Evolutionary conservation across 2,888 invertebrate genomes (phyloP).

Genomic region (Apamea epomidion): DNA sequence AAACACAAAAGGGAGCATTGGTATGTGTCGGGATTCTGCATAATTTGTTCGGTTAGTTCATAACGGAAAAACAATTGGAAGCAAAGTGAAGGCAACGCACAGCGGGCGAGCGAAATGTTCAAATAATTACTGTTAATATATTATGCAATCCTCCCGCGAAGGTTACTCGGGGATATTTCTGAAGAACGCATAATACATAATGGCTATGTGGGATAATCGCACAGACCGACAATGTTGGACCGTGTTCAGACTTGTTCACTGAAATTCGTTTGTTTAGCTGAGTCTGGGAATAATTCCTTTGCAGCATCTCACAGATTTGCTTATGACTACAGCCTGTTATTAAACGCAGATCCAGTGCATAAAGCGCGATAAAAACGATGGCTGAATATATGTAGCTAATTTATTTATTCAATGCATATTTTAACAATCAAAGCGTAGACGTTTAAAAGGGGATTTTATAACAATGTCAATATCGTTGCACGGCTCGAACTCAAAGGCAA

Average conservation of each 20-base stretch:
- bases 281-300: slow-evolving; percentile 64
- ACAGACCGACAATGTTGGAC: slow-evolving; percentile 63
- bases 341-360: slow-evolving; percentile 59
- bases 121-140: slow-evolving; percentile 86
- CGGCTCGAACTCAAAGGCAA: slow-evolving; percentile 75
- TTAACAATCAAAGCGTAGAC: slow-evolving; percentile 77
- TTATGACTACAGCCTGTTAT: slow-evolving; percentile 58
- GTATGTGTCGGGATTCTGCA: slow-evolving; percentile 49
- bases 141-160: slow-evolving; percentile 82
- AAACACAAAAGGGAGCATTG: slow-evolving; percentile 28
- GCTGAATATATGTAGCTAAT: slow-evolving; percentile 63
- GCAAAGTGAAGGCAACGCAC: slow-evolving; percentile 69
- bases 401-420: slow-evolving; percentile 79
- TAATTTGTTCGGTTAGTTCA: slow-evolving; percentile 52
- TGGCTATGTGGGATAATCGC: slow-evolving; percentile 63
- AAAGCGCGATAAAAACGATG: slow-evolving; percentile 61
- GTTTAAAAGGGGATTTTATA: slow-evolving; percentile 78
- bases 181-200: slow-evolving; percentile 78
- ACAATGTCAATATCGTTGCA: slow-evolving; percentile 80
- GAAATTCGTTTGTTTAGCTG: slow-evolving; percentile 63
- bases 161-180: slow-evolving; percentile 77
- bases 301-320: slow-evolving; percentile 64
- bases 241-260: slow-evolving; percentile 62
- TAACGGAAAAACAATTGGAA: slow-evolving; percentile 79
- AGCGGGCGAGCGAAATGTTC: slow-evolving; percentile 76